These are phyloP conservation scores for Atethmia centrago DNA, from an alignment of 2,888 invertebrate species.

Conservation along the genomic window DNA sequence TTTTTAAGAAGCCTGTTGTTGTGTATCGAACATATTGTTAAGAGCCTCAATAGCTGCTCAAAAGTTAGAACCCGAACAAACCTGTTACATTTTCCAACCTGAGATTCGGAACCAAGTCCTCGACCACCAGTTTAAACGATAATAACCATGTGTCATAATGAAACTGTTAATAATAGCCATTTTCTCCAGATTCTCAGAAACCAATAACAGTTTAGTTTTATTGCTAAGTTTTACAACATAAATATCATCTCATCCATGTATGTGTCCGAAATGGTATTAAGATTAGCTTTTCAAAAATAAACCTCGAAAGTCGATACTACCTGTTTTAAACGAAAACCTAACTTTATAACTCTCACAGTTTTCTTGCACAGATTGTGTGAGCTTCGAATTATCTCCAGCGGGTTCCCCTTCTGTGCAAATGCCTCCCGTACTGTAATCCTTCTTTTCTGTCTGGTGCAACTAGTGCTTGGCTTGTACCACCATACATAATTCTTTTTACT, in stretches of 20 bases:
- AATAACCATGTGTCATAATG: background rate
- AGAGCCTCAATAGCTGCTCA: no score
- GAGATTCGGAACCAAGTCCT: background rate
- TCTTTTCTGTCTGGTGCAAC: slow-evolving; percentile 35
- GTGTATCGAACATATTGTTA: no score
- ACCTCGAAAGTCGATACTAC: background rate
- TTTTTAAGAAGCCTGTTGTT: background rate
- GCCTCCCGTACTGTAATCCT: background rate
- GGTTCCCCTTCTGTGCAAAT: background rate
- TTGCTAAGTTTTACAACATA: slow-evolving; percentile 16
- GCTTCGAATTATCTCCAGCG: slow-evolving; percentile 22
- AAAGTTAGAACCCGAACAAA: background rate
- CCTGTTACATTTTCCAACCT: background rate
- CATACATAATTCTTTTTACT: slow-evolving; percentile 23
- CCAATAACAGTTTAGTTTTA: slow-evolving; percentile 17
- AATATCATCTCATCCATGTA: background rate
- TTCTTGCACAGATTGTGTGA: slow-evolving; percentile 5
- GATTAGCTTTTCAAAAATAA: background rate
- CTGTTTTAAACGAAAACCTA: slow-evolving; percentile 6
- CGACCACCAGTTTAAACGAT: background rate
- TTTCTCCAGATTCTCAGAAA: slow-evolving; percentile 25
- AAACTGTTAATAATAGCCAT: slow-evolving; percentile 9
- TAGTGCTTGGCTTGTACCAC: background rate
- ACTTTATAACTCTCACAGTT: background rate
- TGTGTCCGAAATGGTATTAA: background rate